Conservation (phyloP, 2,888 invertebrate species). For the Altica lythri region DNA sequence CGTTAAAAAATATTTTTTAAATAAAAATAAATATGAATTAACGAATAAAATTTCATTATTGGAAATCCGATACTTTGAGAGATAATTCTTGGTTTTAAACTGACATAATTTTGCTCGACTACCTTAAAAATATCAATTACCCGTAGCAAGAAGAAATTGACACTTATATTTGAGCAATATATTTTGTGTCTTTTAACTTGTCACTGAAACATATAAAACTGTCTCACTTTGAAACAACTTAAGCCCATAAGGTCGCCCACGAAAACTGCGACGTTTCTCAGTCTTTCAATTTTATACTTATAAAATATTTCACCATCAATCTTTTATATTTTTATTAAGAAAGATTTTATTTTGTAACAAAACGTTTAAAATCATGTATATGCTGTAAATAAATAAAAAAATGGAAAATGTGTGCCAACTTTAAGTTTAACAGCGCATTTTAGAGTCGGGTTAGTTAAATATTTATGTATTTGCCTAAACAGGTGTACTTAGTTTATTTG, state of each 20-base stretch:
- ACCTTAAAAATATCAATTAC: conserved; percentile 16
- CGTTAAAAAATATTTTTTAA: too few species aligned
- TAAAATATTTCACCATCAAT: conserved; percentile 7
- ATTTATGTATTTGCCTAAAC: too few species aligned
- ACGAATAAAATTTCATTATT: too few species aligned
- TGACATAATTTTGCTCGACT: conserved; percentile 1
- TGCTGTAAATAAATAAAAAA: too few species aligned
- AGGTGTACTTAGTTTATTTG: too few species aligned
- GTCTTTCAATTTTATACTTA: conserved; percentile 12
- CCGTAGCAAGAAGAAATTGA: not conserved
- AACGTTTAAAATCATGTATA: too few species aligned
- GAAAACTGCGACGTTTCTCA: not conserved
- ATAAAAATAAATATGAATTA: too few species aligned
- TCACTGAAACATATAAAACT: conserved; percentile 21
- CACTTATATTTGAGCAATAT: conserved; percentile 15
- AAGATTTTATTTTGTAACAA: not conserved
- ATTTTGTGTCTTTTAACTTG: conserved; percentile 18
- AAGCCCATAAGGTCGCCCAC: conserved; percentile 11
- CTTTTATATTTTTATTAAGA: not conserved
- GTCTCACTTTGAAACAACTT: conserved; percentile 19
- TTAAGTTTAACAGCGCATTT: too few species aligned
- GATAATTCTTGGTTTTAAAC: not conserved
- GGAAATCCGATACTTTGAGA: too few species aligned
- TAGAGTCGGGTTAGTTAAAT: too few species aligned
- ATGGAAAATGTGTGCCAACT: too few species aligned